phyloP scores from a whole-genome alignment of 2,113 vertebrate species.

The Emydocephalus ijimae region DNA sequence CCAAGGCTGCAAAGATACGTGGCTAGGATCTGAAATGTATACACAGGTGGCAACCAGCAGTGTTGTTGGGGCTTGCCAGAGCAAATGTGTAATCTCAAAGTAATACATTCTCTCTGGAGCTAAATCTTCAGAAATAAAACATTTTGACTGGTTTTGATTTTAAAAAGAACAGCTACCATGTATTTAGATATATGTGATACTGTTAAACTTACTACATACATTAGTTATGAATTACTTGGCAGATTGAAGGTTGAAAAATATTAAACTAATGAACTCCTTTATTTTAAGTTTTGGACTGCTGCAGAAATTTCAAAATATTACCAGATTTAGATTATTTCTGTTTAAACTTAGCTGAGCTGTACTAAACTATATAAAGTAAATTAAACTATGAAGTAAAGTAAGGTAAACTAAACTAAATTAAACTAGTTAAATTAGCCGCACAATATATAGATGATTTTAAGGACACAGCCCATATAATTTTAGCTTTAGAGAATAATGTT shows the following conservation, averaged over 20 bases:
- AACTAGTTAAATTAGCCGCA: background rate
- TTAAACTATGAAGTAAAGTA: no score
- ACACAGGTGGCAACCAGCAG: slow-evolving; percentile 25
- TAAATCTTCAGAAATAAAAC: background rate
- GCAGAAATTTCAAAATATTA: background rate
- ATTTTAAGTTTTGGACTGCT: background rate
- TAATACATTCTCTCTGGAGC: background rate
- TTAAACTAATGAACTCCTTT: background rate
- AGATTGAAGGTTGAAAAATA: background rate
- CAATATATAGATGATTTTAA: background rate
- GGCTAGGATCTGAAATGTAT: slow-evolving; percentile 12
- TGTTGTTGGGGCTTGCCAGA: background rate
- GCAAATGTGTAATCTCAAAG: background rate
- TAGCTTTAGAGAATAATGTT: background rate
- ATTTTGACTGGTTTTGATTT: background rate
- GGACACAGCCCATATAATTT: background rate
- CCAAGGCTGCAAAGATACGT: slow-evolving; percentile 8
- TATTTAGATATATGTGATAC: background rate
- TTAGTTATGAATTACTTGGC: background rate
- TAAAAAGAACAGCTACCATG: background rate
- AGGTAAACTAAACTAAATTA: no score
- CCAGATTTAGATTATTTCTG: background rate
- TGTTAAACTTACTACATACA: background rate
- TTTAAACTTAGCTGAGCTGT: background rate
- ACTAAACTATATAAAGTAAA: background rate